phyloP scores from a whole-genome alignment of 2,888 invertebrate genomes.

The Coleophora flavipennella region DNA sequence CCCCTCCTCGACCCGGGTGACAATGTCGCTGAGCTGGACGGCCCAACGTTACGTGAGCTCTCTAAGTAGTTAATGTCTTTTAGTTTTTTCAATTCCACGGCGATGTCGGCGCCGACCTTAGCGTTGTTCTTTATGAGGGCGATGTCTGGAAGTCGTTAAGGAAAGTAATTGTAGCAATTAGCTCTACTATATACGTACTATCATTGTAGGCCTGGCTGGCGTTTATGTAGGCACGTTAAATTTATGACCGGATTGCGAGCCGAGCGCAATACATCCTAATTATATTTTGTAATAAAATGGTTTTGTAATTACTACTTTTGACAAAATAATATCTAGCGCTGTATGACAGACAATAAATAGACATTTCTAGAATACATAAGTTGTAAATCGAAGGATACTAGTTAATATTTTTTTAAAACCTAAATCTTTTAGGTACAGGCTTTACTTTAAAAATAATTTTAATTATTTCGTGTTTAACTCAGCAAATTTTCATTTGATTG shows the following conservation, averaged over 20 bases:
- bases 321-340: too few species aligned
- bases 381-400: too few species aligned
- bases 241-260: conserved; percentile 37
- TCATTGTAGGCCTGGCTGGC: conserved; percentile 37
- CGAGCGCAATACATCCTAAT: conserved; percentile 29
- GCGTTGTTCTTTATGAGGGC: conserved; percentile 96
- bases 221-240: conserved; percentile 34
- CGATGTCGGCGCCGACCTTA: conserved; percentile 84
- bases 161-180: conserved; percentile 51
- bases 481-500: too few species aligned
- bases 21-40: conserved; percentile 22
- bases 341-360: too few species aligned
- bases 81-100: conserved; percentile 73
- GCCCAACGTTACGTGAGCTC: conserved; percentile 36
- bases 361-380: too few species aligned
- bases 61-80: conserved; percentile 35
- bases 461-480: too few species aligned
- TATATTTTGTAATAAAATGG: conserved; percentile 36
- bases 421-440: too few species aligned
- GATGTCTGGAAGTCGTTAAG: conserved; percentile 77
- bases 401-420: too few species aligned
- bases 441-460: too few species aligned
- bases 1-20: conserved; percentile 27
- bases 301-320: conserved; percentile 22
- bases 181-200: conserved; percentile 25